A percentile compares a stretch with the other conserved stretches of the same genome.
These are phyloP conservation scores for Aleadryas rufinucha DNA, from an alignment of 2,113 vertebrate genomes.

Conservation along the genomic window DNA sequence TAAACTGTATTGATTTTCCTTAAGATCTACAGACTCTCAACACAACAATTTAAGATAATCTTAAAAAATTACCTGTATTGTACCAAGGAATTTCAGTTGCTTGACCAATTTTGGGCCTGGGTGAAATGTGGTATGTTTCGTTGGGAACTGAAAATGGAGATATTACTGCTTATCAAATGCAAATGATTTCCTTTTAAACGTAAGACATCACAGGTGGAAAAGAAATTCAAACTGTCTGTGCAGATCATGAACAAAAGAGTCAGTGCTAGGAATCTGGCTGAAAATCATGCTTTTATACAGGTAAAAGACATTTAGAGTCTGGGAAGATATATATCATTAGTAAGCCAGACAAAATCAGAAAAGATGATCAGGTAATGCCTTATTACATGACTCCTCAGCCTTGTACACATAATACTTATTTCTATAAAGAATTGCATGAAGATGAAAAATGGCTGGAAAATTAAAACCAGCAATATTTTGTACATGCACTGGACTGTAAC, in stretches of 20 bases:
- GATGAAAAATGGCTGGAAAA: not conserved
- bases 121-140: slow-evolving; percentile 26
- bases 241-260: not conserved
- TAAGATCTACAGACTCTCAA: not conserved
- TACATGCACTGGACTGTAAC: not conserved
- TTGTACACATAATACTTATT: not conserved
- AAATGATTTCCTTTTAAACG: not conserved
- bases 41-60: not conserved
- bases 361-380: not conserved
- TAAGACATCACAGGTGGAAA: not conserved
- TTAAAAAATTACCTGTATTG: slow-evolving; percentile 44
- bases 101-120: slow-evolving; percentile 19
- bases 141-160: slow-evolving; percentile 60
- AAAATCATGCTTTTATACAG: not conserved
- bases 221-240: not conserved
- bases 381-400: not conserved
- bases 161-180: not conserved
- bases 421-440: not conserved
- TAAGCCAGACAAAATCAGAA: not conserved
- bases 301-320: not conserved
- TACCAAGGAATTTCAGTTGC: slow-evolving; percentile 59
- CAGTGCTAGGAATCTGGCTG: not conserved
- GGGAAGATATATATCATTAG: not conserved
- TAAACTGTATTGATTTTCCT: not conserved
- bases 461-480: not conserved